Conservation (phyloP, 2,888 invertebrate species). For the Lasioglossum pauxillum region DNA sequence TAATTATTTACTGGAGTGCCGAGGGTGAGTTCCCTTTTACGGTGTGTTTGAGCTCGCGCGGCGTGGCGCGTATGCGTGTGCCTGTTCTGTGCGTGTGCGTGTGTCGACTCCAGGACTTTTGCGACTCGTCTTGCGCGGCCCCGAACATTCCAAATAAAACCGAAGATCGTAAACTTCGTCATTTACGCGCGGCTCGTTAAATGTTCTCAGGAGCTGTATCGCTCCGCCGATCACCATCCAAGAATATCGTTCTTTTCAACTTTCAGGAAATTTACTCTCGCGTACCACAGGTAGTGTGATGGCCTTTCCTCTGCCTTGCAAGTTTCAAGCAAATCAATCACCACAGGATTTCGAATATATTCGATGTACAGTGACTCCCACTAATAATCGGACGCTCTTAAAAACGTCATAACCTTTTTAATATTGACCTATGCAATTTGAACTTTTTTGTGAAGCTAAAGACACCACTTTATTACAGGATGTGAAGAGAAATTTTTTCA, state of each 20-base stretch:
- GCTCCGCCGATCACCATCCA: background rate
- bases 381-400: too few relatives aligned
- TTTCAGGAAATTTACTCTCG: constrained; percentile 16
- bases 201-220: background rate
- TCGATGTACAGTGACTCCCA: too few relatives aligned
- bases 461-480: too few relatives aligned
- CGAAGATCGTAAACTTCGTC: constrained; percentile 53
- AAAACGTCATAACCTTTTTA: too few relatives aligned
- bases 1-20: constrained; percentile 69
- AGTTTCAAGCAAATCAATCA: too few relatives aligned
- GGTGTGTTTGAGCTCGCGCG: constrained; percentile 36
- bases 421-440: too few relatives aligned
- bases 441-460: too few relatives aligned
- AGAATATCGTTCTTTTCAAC: background rate
- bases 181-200: constrained; percentile 51
- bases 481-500: too few relatives aligned
- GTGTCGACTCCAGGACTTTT: constrained; percentile 30
- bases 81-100: background rate
- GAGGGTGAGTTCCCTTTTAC: constrained; percentile 57
- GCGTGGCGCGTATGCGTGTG: constrained; percentile 9
- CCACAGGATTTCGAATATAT: too few relatives aligned
- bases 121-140: constrained; percentile 11
- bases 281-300: background rate
- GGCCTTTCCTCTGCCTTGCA: background rate
- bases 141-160: constrained; percentile 46